Evolutionary conservation across 2,888 invertebrate species (phyloP).

Genomic region (Cryptus armator): DNA sequence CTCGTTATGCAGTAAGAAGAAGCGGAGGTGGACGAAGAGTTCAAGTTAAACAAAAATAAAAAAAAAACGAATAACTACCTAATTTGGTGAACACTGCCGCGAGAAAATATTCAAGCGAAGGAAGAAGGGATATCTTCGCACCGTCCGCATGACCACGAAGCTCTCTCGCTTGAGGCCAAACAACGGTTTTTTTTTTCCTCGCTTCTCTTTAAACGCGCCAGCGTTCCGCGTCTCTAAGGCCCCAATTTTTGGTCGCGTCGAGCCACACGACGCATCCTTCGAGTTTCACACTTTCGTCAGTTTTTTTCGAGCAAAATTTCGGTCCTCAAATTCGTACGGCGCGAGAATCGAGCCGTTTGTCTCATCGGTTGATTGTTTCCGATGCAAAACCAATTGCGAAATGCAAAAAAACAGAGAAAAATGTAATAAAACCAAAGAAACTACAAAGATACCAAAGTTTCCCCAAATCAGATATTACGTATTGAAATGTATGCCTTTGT

Average conservation of each 20-base stretch:
- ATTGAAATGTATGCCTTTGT: constrained; percentile 34
- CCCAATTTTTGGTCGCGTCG: constrained; percentile 40
- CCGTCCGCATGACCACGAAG: neutral
- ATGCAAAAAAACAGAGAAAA: neutral
- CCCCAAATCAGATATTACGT: neutral
- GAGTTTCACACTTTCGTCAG: neutral
- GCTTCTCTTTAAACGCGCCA: neutral
- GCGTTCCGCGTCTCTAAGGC: constrained; percentile 15
- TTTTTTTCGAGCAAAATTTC: constrained; percentile 17
- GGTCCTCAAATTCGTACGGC: neutral
- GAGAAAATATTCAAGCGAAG: neutral
- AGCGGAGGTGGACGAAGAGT: constrained; percentile 2
- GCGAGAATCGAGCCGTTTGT: neutral
- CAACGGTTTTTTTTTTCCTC: constrained; percentile 48
- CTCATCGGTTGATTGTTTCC: too few species aligned
- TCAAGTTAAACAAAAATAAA: neutral
- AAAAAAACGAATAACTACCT: neutral
- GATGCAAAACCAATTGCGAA: neutral
- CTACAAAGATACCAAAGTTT: neutral
- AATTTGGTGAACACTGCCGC: neutral
- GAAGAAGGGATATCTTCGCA: neutral
- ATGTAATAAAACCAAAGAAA: neutral
- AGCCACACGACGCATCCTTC: neutral
- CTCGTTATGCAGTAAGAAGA: constrained; percentile 6
- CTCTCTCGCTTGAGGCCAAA: constrained; percentile 27